phyloP scores from a whole-genome alignment of 2,797 vertebrate genomes.

The Sibirionetta formosa region DNA sequence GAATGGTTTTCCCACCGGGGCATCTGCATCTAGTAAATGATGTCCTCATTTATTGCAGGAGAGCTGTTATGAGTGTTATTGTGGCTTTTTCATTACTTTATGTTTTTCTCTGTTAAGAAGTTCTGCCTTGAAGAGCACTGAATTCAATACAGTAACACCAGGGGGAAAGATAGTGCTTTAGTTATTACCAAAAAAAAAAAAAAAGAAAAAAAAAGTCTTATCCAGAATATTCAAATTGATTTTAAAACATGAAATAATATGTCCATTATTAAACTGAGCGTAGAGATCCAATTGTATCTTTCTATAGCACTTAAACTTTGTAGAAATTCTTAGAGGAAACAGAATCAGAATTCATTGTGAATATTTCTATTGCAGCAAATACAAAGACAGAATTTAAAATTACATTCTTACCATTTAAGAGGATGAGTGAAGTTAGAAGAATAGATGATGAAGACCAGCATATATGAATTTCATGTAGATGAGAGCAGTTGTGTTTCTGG shows the following conservation, averaged over 20 bases:
- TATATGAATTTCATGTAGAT: neutral
- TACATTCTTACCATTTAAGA: neutral
- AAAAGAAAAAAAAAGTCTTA: neutral
- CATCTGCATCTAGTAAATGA: neutral
- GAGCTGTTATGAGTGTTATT: neutral
- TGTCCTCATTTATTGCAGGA: neutral
- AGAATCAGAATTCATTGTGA: neutral
- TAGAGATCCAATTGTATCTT: neutral
- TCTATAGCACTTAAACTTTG: neutral
- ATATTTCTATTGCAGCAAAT: neutral
- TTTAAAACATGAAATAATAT: conserved; percentile 9
- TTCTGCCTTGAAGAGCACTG: neutral
- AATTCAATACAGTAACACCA: neutral
- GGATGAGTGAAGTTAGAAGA: neutral
- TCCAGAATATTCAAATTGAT: neutral
- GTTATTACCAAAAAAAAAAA: neutral
- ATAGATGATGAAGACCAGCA: neutral
- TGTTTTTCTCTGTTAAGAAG: neutral
- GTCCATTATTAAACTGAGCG: neutral
- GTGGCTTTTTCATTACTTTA: neutral
- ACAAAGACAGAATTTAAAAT: neutral
- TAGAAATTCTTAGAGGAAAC: neutral
- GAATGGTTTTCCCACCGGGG: neutral
- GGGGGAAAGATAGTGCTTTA: neutral
- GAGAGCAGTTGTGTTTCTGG: neutral